Evolutionary conservation across 2,113 vertebrate genomes (phyloP), one percentile per base, ranked within the genome.

Genomic region (Brienomyrus brachyistius): DNA sequence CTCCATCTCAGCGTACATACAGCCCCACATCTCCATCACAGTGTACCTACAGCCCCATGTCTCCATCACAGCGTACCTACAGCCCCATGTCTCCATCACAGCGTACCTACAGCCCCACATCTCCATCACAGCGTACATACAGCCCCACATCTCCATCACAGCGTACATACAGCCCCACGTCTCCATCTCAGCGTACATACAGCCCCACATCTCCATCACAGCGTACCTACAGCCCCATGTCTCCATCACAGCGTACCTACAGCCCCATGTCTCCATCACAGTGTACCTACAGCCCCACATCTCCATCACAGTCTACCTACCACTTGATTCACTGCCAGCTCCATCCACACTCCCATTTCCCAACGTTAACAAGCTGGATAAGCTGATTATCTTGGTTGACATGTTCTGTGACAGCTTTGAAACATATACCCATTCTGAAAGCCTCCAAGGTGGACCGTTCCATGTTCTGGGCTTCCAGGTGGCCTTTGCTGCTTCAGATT

Each of bases 391-490:
- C 82, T 93, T 80, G 86, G 92, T 91, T 94, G 92, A 92, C 93
- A 93, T 93, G 93, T 93, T 89, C 92, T 90, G 92, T 95, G 94
- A 94, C 92, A 93, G 92, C 90, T 93, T 92, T 92, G 91, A 93
- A 94, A 92, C 92, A 93, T 94, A 92, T 5, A 92, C 91, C 94
- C 94, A 92, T 80, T 80, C 43, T 9, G 19, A 80, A 35, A 4
- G 5, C 31, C 35, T 10, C 15, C 5, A 17, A 35, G 35, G 70
- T 5, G 90, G 56, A 15, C 88, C 86, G 87, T 88, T 51, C 90
- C 89, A 90, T 83, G 54, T 21, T 10, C 80, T 43, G 74, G 17
- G 19, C 35, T 80, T 80, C 74, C 74, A 19, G 35, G 35, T 62
- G 19, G 59, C 59, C 59, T 62, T 23, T 62, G 59, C 6, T 62